Conservation (phyloP, 1,140 invertebrate species). For the Eurosta solidaginis region DNA sequence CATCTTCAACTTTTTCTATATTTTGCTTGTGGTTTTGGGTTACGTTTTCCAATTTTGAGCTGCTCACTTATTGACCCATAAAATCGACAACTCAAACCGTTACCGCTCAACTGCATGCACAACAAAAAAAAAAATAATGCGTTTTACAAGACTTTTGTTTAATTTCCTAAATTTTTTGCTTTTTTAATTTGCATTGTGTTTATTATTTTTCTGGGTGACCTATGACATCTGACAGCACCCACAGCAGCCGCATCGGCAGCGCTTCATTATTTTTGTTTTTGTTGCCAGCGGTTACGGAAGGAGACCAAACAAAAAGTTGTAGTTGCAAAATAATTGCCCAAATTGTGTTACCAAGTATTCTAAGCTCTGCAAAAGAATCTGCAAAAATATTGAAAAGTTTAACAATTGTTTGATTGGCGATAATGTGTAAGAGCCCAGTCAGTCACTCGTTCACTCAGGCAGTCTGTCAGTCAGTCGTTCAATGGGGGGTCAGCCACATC, state of each 20-base stretch:
- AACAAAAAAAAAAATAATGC: too few species aligned
- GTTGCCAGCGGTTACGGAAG: neutral
- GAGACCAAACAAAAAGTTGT: neutral
- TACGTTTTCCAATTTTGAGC: slow-evolving; percentile 6
- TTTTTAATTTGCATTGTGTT: neutral
- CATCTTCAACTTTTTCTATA: neutral
- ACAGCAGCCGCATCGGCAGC: neutral
- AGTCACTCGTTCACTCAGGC: neutral
- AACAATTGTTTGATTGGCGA: slow-evolving; percentile 15
- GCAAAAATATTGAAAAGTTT: slow-evolving; percentile 26
- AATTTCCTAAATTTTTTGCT: neutral
- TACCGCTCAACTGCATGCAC: too few species aligned
- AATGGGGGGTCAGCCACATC: neutral
- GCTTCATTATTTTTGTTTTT: neutral
- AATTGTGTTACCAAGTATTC: neutral
- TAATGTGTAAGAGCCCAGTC: slow-evolving; percentile 24
- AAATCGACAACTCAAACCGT: neutral
- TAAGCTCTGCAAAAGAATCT: neutral
- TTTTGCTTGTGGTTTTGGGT: neutral
- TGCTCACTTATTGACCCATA: slow-evolving; percentile 9
- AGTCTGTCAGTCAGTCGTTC: neutral
- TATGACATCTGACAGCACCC: slow-evolving; percentile 11
- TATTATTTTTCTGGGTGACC: neutral
- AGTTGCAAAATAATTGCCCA: slow-evolving; percentile 1
- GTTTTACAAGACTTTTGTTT: too few species aligned